Base-by-base conservation (phyloP, 2,797 vertebrate genomes). In the Mormyrops attenuatus region DNA sequence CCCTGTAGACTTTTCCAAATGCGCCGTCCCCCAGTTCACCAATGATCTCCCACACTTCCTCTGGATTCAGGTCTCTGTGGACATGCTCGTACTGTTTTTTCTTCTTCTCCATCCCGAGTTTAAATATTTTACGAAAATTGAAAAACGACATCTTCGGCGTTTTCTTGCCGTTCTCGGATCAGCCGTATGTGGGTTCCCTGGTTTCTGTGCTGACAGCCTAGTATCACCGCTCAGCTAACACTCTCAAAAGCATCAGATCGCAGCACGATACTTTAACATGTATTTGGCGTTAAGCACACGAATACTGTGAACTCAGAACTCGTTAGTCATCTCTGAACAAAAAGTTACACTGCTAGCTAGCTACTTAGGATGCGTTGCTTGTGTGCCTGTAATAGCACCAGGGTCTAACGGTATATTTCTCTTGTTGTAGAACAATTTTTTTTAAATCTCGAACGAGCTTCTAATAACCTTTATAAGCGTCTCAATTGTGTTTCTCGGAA, bases 51-150 rank as follows among this genome's bases (percentile, higher is more conserved):
- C 98, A 99, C 85, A 97, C 92, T 90, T 99, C 98, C 94, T 99
- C 97, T 0, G 98, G 98, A 91, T 99, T 97, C 90, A 97, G 92
- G 92, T 99, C 98, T 90, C 98, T 96, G 93, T 98, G 98, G 89
- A 99, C 98, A 87, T 99, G 97, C 11, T 99, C 98, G 57, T 99
- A 99, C 87, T 99, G 98, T 89, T 99, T 99, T 95, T 98, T 99
- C 95, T 98, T 99, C 94, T 97, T 99, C 91, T 99, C 98, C 1
- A 96, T 90, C 1, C 97, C 98, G 93, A 99, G 92, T 95, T 98
- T 99, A 91, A 99, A 99, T 92, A 99, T 99, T 94, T 98, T 99
- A 38, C 98, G 97, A 93, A 99, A 99, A 96, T 99, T 99, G 93
- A 99, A 99, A 93, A 99, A 99, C 63, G 98, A 97, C 98, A 99